Base-by-base conservation (phyloP, 2,113 vertebrate species). In the Phoenicopterus ruber region DNA sequence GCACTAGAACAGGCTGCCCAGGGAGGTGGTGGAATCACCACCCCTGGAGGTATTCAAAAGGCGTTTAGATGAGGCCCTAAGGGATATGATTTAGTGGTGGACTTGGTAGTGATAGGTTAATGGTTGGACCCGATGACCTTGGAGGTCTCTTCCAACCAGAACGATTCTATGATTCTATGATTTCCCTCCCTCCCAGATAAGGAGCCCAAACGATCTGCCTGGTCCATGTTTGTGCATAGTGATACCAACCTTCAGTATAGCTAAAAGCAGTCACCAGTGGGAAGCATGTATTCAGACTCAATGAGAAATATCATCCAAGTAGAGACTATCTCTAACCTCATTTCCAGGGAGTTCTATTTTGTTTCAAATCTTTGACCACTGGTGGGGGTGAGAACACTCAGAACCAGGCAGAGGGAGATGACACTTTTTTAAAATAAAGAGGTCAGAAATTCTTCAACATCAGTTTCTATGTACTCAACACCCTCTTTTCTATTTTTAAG, bases 401-500 rank as follows among this genome's bases (percentile, higher is more conserved):
- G 69, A 88, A 42, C 77, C 55, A 77, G 42, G 84, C 28, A 82
- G 67, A 93, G 84, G 66, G 22, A 80, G 25, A 79, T 92, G 80
- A 95, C 46, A 79, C 62, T 89, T 54, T 47, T 94, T 82, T 47
- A 67, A 90, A 82, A 74, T 49, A 96, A 63, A 72, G 49, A 94
- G 94, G 49, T 63, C n/a, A 95, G 67, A 94, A 63, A 61, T 94
- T 34, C 96, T 93, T 91, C 54, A 80, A 67, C 95, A 90, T 96
- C 77, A 96, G 77, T 79, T 93, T 58, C 47, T 72, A n/a, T n/a
- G 44, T 54, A 93, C 82, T 94, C 90, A 79, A 78, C 50, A 95
- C 73, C 42, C 50, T 94, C 73, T 91, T 91, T 94, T 87, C 62
- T 94, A 95, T 96, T 95, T 95, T 92, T 93, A 88, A 93, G 57